phyloP scores from a whole-genome alignment of 1,140 invertebrate genomes.

The Argopecten irradians region DNA sequence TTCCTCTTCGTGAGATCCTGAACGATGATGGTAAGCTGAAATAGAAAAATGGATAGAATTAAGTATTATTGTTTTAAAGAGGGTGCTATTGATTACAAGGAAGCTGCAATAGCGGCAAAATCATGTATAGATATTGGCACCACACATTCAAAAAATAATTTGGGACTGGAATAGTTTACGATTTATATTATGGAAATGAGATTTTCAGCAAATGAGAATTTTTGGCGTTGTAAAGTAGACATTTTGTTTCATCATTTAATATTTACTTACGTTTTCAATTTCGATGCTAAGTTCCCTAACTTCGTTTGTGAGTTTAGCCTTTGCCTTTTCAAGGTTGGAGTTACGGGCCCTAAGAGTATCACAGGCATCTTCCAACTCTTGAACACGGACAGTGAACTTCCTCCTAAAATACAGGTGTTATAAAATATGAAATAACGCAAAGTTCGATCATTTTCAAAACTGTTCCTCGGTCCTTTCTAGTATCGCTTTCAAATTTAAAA shows the following conservation, averaged over 20 bases:
- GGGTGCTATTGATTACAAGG: background rate
- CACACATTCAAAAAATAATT: no score
- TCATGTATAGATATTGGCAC: no score
- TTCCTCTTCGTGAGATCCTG: slow-evolving; percentile 75
- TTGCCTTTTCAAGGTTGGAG: slow-evolving; percentile 74
- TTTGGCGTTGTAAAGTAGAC: background rate
- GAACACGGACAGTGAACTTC: slow-evolving; percentile 71
- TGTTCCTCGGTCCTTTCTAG: background rate
- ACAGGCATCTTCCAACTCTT: slow-evolving; percentile 71
- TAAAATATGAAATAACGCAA: background rate
- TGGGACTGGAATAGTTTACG: no score
- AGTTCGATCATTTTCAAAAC: background rate
- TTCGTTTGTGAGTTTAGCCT: slow-evolving; percentile 74
- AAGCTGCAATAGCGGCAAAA: no score
- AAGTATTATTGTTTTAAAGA: background rate
- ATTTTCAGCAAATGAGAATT: no score
- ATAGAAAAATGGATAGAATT: background rate
- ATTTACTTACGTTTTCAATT: slow-evolving; percentile 74
- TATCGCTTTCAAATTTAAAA: background rate
- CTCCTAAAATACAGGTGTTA: slow-evolving; percentile 62
- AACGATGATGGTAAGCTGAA: slow-evolving; percentile 72
- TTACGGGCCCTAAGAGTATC: slow-evolving; percentile 70
- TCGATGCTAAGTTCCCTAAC: slow-evolving; percentile 75
- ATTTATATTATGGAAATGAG: no score
- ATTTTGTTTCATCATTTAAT: background rate